Evolutionary conservation across 2,888 invertebrate genomes (phyloP), one percentile per base, ranked within the genome.

Genomic region (Elysia crispata): DNA sequence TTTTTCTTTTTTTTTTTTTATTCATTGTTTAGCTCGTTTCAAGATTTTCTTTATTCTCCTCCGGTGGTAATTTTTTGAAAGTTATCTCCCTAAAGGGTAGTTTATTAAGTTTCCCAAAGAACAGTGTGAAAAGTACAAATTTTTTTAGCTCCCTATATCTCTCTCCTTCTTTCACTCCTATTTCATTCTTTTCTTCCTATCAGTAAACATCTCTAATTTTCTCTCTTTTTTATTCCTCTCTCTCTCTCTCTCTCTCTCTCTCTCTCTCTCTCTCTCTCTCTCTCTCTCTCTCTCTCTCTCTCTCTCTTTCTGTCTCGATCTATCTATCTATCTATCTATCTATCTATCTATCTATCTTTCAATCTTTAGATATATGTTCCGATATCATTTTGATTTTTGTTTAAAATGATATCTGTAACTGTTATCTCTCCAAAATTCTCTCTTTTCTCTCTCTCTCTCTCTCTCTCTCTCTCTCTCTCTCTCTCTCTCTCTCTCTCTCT

Each of bases 391-490:
- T n/a, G n/a, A n/a, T n/a, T n/a, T n/a, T n/a, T n/a, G n/a, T n/a
- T n/a, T n/a, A n/a, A n/a, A n/a, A n/a, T n/a, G n/a, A n/a, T n/a
- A n/a, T n/a, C n/a, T n/a, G n/a, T n/a, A n/a, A n/a, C n/a, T n/a
- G n/a, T 49, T 41, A 20, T 64, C 64, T 64, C 41, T 0, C 72
- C 15, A 28, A 6, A 15, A 11, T 31, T 30, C n/a, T 25, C 69
- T 30, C 8, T 8, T 54, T 28, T 54, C 60, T 50, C 73, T 25
- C 20, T 50, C 73, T 23, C 23, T 49, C 73, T 73, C 50, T 41
- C 28, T 73, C 28, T 31, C 73, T 50, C 73, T 25, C 20, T 67
- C 67, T 28, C n/a, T 41, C 69, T 33, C 69, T 67, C 60, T 28
- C 67, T 31, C 30, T 31, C 67, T 31, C 8, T n/a, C 49, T 54